Percentiles rank a stretch among this genome's conserved stretches.
These are phyloP conservation scores for Thunnus maccoyii DNA, from an alignment of 2,113 vertebrate genomes.

Conservation along the genomic window DNA sequence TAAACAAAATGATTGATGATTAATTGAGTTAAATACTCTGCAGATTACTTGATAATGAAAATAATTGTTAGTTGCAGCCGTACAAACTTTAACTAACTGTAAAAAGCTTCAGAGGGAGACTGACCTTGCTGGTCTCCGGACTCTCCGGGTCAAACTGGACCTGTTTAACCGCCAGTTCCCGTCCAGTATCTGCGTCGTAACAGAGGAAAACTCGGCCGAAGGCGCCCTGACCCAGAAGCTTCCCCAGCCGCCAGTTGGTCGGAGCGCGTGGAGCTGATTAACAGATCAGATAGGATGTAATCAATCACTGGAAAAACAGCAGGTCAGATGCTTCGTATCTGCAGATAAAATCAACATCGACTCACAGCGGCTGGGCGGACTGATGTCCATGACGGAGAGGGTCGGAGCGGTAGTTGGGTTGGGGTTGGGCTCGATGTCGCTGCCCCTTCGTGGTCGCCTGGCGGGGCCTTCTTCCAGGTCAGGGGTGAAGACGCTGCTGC, in stretches of 20 bases:
- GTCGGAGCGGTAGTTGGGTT: slow-evolving; percentile 82
- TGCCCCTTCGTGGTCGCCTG: slow-evolving; percentile 87
- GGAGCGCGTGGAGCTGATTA: slow-evolving; percentile 94
- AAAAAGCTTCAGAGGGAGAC: neutral
- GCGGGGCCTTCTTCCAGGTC: slow-evolving; percentile 91
- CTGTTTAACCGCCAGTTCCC: slow-evolving; percentile 98
- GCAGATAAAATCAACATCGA: neutral
- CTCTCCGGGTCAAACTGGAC: slow-evolving; percentile 99
- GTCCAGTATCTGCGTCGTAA: slow-evolving; percentile 96
- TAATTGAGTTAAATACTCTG: too few relatives aligned
- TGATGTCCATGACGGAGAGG: slow-evolving; percentile 97
- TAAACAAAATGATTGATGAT: too few relatives aligned
- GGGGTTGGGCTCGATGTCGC: slow-evolving; percentile 93
- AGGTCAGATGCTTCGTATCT: fast-evolving
- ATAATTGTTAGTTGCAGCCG: too few relatives aligned
- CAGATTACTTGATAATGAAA: too few relatives aligned
- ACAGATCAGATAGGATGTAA: slow-evolving; percentile 29
- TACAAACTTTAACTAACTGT: too few relatives aligned
- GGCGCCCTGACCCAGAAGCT: slow-evolving; percentile 96
- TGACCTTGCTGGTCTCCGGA: slow-evolving; percentile 98
- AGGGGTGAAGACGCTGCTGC: slow-evolving; percentile 94
- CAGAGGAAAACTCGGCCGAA: slow-evolving; percentile 97
- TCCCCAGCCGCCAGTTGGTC: slow-evolving; percentile 97
- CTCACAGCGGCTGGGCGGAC: slow-evolving; percentile 98
- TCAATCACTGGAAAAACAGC: neutral